Conservation (phyloP, 1,140 invertebrate genomes). For the Zaprionus inermis region DNA sequence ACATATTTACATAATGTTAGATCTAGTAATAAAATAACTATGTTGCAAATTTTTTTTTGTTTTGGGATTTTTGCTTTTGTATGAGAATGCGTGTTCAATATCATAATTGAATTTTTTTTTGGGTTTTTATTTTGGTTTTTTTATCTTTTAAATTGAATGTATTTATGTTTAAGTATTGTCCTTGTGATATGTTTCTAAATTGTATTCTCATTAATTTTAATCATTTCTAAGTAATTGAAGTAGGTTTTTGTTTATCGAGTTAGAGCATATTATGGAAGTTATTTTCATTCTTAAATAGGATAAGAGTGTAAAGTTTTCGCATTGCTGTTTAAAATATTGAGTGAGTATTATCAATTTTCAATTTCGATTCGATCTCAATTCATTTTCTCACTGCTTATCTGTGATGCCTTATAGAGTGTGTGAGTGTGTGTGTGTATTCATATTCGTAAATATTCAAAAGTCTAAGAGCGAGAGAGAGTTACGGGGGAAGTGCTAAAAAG, state of each 20-base stretch:
- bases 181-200: conserved; percentile 84
- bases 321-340: conserved; percentile 65
- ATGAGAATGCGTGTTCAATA: conserved; percentile 59
- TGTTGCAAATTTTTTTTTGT: conserved; percentile 67
- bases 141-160: conserved; percentile 66
- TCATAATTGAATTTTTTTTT: conserved; percentile 41
- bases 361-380: conserved; percentile 23
- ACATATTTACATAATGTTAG: conserved; percentile 68
- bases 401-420: conserved; percentile 32
- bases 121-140: conserved; percentile 27
- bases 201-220: conserved; percentile 80
- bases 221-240: conserved; percentile 83
- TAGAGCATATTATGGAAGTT: conserved; percentile 81
- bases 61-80: conserved; percentile 34
- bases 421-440: conserved; percentile 13
- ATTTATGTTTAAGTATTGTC: conserved; percentile 83
- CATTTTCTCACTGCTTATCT: conserved; percentile 36
- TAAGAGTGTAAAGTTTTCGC: conserved; percentile 77
- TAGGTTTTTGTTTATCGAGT: conserved; percentile 78
- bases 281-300: conserved; percentile 74
- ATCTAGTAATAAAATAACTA: conserved; percentile 80
- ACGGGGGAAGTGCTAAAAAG: conserved; percentile 73
- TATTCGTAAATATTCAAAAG: conserved; percentile 63
- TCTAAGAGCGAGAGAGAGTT: conserved; percentile 72
- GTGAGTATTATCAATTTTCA: conserved; percentile 48